A percentile compares a stretch with the other conserved stretches of the same genome.
Conservation (phyloP, 2,888 invertebrate genomes). For the Euzetes globulus region DNA sequence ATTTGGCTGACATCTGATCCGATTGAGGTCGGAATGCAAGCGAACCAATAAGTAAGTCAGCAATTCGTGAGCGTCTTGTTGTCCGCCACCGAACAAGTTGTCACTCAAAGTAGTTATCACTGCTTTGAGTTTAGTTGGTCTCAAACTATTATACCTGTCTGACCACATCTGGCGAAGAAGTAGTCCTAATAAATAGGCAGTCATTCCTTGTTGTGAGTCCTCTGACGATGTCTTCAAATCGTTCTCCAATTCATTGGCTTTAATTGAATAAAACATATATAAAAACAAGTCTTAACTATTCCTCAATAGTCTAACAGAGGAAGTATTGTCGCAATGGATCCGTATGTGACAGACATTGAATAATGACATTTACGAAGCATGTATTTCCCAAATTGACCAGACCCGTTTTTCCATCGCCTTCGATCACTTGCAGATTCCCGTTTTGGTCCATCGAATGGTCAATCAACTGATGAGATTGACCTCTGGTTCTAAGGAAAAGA, state of each 20-base stretch:
- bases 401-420: conserved; percentile 48
- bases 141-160: conserved; percentile 47
- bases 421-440: too few species aligned
- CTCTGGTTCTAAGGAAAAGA: too few species aligned
- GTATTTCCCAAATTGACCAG: conserved; percentile 53
- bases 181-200: conserved; percentile 50
- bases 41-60: conserved; percentile 51
- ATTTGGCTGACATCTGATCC: conserved; percentile 48
- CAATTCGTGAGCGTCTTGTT: conserved; percentile 55
- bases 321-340: conserved; percentile 52
- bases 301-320: conserved; percentile 46
- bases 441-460: too few species aligned
- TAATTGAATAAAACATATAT: neutral
- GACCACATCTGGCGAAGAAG: conserved; percentile 51
- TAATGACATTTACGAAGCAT: conserved; percentile 53
- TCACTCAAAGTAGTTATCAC: conserved; percentile 51
- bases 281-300: too few species aligned
- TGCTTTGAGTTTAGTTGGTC: conserved; percentile 50
- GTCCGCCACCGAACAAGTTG: conserved; percentile 51
- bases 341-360: conserved; percentile 53
- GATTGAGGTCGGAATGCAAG: conserved; percentile 50
- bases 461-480: too few species aligned
- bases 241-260: conserved; percentile 44
- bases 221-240: conserved; percentile 52
- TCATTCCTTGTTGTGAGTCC: conserved; percentile 50